Percentiles rank a stretch among this genome's conserved stretches.
phyloP scores from a whole-genome alignment of 2,113 vertebrate genomes.

The Clupea harengus region DNA sequence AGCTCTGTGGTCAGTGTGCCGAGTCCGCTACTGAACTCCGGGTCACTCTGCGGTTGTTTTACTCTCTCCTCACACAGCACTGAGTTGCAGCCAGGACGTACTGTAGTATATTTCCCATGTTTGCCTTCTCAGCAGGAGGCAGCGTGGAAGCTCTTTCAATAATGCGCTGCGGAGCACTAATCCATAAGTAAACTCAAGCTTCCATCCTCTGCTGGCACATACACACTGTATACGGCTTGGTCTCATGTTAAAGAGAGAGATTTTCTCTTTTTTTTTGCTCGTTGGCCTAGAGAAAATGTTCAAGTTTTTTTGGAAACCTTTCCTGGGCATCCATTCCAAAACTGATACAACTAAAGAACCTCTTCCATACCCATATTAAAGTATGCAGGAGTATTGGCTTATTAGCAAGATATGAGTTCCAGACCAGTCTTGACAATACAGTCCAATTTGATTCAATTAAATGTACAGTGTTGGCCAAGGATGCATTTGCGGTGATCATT shows the following conservation, averaged over 20 bases:
- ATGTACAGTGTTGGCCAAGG: constrained; percentile 36
- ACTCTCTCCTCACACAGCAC: neutral
- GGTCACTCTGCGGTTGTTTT: neutral
- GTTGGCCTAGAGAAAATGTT: neutral
- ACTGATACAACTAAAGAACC: neutral
- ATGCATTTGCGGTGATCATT: constrained; percentile 46
- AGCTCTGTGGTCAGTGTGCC: neutral
- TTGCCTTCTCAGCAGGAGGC: constrained; percentile 2
- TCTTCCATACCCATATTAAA: neutral
- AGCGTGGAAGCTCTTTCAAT: neutral
- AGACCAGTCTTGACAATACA: neutral
- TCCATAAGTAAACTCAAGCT: constrained; percentile 7
- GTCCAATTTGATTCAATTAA: neutral
- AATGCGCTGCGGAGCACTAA: neutral
- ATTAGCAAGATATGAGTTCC: neutral
- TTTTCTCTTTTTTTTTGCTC: neutral
- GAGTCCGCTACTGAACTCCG: neutral
- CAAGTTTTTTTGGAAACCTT: neutral
- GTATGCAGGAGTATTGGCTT: neutral
- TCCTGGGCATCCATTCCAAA: neutral
- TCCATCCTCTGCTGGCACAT: neutral
- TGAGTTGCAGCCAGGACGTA: neutral
- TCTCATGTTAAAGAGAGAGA: neutral
- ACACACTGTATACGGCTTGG: neutral
- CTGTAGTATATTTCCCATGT: neutral